phyloP scores from a whole-genome alignment of 2,113 vertebrate species.

The Rhinolophus ferrumequinum region DNA sequence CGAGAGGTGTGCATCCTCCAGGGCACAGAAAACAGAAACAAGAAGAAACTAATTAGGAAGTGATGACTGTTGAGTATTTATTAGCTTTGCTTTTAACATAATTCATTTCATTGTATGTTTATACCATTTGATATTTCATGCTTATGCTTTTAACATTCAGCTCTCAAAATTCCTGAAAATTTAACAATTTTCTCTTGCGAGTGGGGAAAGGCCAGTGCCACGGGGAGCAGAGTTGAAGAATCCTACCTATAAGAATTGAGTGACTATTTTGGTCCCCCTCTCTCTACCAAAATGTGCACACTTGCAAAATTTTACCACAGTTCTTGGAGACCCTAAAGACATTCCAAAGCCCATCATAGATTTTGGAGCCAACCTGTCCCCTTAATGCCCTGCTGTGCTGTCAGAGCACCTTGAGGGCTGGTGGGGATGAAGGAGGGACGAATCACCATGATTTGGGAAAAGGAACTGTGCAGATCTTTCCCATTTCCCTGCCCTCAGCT shows the following conservation, averaged over 20 bases:
- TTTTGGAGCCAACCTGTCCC: neutral
- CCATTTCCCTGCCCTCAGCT: neutral
- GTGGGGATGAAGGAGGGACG: neutral
- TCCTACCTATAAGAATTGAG: neutral
- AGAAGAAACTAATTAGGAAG: neutral
- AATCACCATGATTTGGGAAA: neutral
- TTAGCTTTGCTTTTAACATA: neutral
- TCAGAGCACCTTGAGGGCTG: neutral
- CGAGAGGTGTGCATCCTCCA: accelerated
- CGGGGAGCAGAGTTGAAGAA: neutral
- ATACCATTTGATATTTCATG: neutral
- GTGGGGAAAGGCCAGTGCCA: accelerated
- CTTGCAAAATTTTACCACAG: neutral
- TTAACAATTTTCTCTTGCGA: neutral
- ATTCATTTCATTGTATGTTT: neutral
- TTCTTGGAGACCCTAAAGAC: neutral
- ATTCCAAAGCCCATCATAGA: neutral
- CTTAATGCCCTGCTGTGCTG: neutral
- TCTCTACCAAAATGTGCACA: neutral
- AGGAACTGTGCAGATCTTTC: neutral
- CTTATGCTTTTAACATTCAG: neutral
- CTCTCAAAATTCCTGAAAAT: neutral
- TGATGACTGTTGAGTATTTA: neutral
- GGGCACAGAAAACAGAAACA: neutral
- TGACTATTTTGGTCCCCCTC: neutral